Evolutionary conservation across 2,797 vertebrate genomes (phyloP).

Genomic region (Chiroxiphia lanceolata): DNA sequence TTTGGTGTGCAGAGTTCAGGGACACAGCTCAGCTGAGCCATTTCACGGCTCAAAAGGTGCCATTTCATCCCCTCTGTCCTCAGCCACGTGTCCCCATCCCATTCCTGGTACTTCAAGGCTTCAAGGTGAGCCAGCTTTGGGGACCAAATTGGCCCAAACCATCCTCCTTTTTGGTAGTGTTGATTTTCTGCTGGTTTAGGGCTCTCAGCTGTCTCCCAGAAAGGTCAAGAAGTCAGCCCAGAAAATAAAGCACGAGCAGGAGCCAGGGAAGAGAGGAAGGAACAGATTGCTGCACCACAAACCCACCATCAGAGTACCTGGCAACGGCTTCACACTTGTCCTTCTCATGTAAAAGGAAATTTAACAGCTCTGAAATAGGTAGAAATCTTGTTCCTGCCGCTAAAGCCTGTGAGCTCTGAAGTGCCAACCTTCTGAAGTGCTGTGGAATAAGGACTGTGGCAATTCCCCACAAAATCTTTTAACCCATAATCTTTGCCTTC

Average conservation of each 20-base stretch:
- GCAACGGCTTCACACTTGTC: conserved; percentile 69
- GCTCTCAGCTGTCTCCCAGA: not conserved
- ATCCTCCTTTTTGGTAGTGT: not conserved
- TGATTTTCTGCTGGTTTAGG: not conserved
- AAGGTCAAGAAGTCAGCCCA: not conserved
- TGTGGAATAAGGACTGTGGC: not conserved
- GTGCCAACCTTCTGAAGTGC: not conserved
- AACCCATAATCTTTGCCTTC: not conserved
- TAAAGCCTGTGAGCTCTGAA: not conserved
- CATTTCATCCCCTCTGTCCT: not conserved
- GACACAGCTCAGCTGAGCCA: not conserved
- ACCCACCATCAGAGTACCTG: conserved; percentile 35
- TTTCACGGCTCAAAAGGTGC: not conserved
- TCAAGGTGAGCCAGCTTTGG: not conserved
- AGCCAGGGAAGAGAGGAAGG: not conserved
- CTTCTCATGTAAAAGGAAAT: conserved; percentile 58
- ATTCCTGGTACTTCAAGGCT: not conserved
- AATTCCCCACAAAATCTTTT: not conserved
- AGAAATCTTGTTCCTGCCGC: not conserved
- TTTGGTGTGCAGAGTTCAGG: not conserved
- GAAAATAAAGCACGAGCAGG: not conserved
- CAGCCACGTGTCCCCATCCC: not conserved
- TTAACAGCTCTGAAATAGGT: conserved; percentile 50
- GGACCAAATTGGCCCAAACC: not conserved
- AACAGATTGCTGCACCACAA: not conserved